Base-by-base conservation (phyloP, 2,113 vertebrate genomes). In the Falcunculus frontatus region DNA sequence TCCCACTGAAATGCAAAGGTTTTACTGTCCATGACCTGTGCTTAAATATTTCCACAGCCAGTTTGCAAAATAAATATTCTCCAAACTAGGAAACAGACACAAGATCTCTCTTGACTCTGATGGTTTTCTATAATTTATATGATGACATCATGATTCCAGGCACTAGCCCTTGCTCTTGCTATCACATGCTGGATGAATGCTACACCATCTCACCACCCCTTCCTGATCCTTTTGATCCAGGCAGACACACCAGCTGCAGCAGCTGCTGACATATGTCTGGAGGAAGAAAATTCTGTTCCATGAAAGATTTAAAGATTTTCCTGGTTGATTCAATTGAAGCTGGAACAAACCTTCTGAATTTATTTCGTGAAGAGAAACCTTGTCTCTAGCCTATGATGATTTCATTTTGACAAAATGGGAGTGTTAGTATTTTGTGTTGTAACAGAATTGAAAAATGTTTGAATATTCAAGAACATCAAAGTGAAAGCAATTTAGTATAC, bases 241-340 rank as follows among this genome's bases (percentile, higher is more conserved):
- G 72, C 87, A 96, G 91, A 80, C 84, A 56, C 47, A 78, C 10
- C 73, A 95, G 67, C 91, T 94, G 93, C 90, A 79, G 81, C 52
- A 70, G 84, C 56, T 92, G 65, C 52, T 92, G 84, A 87, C 50
- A 55, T 76, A 25, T 17, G 39, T 91, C 84, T 91, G 82, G 56
- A 91, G 68, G 67, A 91, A 86, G 50, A 88, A 94, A 92, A 57
- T 52, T 91, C 35, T 67, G 25, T 83, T 93, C 59, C 70, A 41
- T 85, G 27, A 56, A 83, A 57, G 26, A 49, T 55, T 44, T 55
- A 69, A 85, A 70, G 70, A 47, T 87, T 88, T 87, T 90, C 49
- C 49, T 83, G 33, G 30, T 83, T 67, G 47, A 55, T 90, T 86
- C 33, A 70, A 77, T 25, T 77, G 39, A 91, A 85, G 22, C 33